Evolutionary conservation across 2,113 vertebrate species (phyloP).

Genomic region (Melanotaenia duboulayi): DNA sequence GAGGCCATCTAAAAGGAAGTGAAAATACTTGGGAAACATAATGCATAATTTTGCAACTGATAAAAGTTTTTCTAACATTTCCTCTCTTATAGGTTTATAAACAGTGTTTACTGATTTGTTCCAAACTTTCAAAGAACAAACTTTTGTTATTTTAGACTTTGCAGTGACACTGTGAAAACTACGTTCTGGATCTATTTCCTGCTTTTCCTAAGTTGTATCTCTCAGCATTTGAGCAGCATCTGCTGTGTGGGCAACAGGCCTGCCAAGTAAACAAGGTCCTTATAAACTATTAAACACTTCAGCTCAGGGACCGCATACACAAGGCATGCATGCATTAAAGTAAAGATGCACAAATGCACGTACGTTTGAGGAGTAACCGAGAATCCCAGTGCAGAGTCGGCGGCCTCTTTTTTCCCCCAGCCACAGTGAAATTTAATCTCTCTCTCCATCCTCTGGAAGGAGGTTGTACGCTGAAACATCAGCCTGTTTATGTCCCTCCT

Average conservation of each 20-base stretch:
- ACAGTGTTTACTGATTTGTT: background rate
- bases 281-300: conserved; percentile 77
- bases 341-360: conserved; percentile 52
- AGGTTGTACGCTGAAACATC: conserved; percentile 52
- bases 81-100: background rate
- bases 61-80: background rate
- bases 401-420: conserved; percentile 56
- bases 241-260: conserved; percentile 65
- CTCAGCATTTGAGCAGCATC: conserved; percentile 58
- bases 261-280: conserved; percentile 73
- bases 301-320: conserved; percentile 40
- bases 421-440: conserved; percentile 75
- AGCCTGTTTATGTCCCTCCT: conserved; percentile 23
- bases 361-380: conserved; percentile 23
- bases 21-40: no score
- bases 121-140: background rate
- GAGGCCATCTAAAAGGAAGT: no score
- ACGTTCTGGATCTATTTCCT: conserved; percentile 40
- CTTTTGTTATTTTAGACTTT: conserved; percentile 4
- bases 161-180: conserved; percentile 24
- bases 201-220: conserved; percentile 49
- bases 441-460: conserved; percentile 35
- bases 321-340: conserved; percentile 19
- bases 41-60: no score
- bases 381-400: conserved; percentile 63